Evolutionary conservation across 1,140 invertebrate species (phyloP).

Genomic region (Panulirus ornatus): DNA sequence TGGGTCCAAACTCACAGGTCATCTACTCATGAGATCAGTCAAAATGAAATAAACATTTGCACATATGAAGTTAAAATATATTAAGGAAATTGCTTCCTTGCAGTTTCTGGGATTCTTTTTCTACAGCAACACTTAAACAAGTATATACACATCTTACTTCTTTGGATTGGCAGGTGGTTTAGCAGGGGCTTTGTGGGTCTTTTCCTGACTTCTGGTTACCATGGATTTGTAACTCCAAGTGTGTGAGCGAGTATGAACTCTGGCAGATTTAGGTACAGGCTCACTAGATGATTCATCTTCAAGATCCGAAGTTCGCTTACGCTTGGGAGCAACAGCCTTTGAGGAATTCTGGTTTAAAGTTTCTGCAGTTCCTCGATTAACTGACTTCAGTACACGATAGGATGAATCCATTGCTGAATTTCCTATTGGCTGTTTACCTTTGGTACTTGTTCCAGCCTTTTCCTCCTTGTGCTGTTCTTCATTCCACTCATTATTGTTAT

Average conservation of each 20-base stretch:
- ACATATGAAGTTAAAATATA: background rate
- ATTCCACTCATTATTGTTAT: slow-evolving; percentile 71
- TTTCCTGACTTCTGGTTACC: slow-evolving; percentile 75
- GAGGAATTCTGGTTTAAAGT: slow-evolving; percentile 20
- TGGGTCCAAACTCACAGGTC: slow-evolving; percentile 20
- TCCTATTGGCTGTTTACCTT: slow-evolving; percentile 4
- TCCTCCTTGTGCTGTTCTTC: slow-evolving; percentile 48
- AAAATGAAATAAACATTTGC: slow-evolving; percentile 13
- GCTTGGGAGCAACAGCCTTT: slow-evolving; percentile 18
- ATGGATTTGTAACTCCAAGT: slow-evolving; percentile 73
- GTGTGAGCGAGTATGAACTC: slow-evolving; percentile 68
- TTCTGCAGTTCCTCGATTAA: slow-evolving; percentile 55
- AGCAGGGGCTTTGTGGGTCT: slow-evolving; percentile 79
- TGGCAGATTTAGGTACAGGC: slow-evolving; percentile 59
- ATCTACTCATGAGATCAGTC: slow-evolving; percentile 55
- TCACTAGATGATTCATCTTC: slow-evolving; percentile 38
- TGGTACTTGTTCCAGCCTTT: slow-evolving; percentile 58
- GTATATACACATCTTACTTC: slow-evolving; percentile 19
- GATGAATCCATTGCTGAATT: slow-evolving; percentile 37
- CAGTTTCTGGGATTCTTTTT: background rate
- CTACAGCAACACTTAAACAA: slow-evolving; percentile 13
- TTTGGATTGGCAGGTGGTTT: slow-evolving; percentile 27
- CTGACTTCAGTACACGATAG: slow-evolving; percentile 60
- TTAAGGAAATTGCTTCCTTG: background rate
- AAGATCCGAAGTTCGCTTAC: slow-evolving; percentile 48